Percentiles rank a stretch among this genome's conserved stretches.
Conservation (phyloP, 2,113 vertebrate genomes). For the Ceyx margarethae region DNA sequence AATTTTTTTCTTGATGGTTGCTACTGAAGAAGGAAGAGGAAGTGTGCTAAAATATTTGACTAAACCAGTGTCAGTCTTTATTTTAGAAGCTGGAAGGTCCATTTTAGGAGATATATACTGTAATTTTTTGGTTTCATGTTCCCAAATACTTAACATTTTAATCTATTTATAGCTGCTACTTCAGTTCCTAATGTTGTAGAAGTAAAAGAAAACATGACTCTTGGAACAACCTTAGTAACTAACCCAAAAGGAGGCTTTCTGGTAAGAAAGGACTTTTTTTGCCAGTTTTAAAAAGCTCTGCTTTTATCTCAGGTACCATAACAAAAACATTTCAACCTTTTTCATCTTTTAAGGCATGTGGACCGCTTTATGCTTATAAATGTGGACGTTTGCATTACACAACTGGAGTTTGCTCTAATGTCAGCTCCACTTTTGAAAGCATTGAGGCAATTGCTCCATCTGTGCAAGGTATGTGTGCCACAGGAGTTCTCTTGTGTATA, state of each 20-base stretch:
- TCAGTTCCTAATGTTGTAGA: constrained; percentile 89
- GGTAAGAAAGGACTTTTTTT: constrained; percentile 77
- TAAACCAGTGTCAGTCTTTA: constrained; percentile 41
- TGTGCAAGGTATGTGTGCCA: constrained; percentile 82
- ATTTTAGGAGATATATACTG: constrained; percentile 36
- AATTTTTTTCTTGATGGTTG: constrained; percentile 29
- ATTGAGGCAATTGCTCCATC: constrained; percentile 85
- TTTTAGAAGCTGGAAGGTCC: constrained; percentile 47
- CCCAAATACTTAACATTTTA: constrained; percentile 50
- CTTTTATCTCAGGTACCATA: not conserved
- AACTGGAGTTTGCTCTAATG: constrained; percentile 92
- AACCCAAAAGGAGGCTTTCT: constrained; percentile 95
- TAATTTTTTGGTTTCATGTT: constrained; percentile 47
- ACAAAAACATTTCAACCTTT: constrained; percentile 13
- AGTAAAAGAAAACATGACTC: constrained; percentile 98
- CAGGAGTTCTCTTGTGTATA: constrained; percentile 23
- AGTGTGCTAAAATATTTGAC: constrained; percentile 41
- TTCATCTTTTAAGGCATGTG: constrained; percentile 85
- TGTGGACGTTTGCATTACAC: constrained; percentile 92
- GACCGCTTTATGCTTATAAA: constrained; percentile 94
- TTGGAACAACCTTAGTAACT: constrained; percentile 93
- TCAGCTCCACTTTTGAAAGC: constrained; percentile 90
- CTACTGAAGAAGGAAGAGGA: constrained; percentile 23
- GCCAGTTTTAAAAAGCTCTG: not conserved
- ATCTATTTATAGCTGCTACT: constrained; percentile 79